Conservation (phyloP, 2,888 invertebrate genomes). For the Strigamia crassipes region DNA sequence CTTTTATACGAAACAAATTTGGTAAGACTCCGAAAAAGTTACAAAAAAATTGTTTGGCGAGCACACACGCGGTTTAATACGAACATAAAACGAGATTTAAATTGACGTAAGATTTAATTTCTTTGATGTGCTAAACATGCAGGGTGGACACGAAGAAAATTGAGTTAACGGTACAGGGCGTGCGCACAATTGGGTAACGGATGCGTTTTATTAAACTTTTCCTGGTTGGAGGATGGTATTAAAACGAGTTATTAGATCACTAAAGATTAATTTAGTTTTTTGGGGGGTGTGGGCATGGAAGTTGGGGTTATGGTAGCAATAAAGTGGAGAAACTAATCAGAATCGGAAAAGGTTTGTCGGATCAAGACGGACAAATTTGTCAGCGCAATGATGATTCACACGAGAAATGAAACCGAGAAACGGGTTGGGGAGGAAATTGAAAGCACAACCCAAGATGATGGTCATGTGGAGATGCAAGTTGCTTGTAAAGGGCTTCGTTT, state of each 20-base stretch:
- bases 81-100: neutral
- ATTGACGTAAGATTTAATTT: neutral
- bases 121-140: neutral
- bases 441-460: neutral
- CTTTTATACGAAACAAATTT: constrained; percentile 6
- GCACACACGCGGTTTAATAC: neutral
- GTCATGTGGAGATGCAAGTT: constrained; percentile 10
- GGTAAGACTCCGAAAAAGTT: neutral
- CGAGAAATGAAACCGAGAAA: neutral
- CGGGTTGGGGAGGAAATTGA: neutral
- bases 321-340: constrained; percentile 2
- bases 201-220: neutral
- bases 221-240: neutral
- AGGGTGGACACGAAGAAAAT: neutral
- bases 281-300: neutral
- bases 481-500: constrained; percentile 5
- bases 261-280: constrained; percentile 1
- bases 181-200: neutral
- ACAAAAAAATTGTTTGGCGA: neutral
- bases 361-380: constrained; percentile 5
- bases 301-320: neutral
- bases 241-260: constrained; percentile 16
- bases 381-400: neutral
- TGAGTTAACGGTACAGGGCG: neutral
- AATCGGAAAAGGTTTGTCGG: neutral